Percentiles rank a stretch among this genome's conserved stretches.
phyloP scores from a whole-genome alignment of 2,113 vertebrate genomes.

The cattle (Bos taurus) region ARS-UCD2.0 NC_037355.1:2355501-2356000 shows the following conservation, averaged over 20 bases:
- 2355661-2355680: not conserved
- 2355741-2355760: not conserved
- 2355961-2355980: not conserved
- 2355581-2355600: too few relatives aligned
- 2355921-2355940: not conserved
- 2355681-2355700: rapidly evolving
- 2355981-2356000: not conserved
- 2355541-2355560: not conserved
- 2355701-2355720: not conserved
- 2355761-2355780: not conserved
- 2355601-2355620: not conserved
- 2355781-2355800: not conserved
- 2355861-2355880: not conserved
- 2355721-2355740: not conserved
- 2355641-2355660: not conserved
- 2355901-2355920: not conserved
- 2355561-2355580: not conserved
- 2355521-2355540: not conserved
- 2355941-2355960: not conserved
- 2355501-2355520: not conserved
- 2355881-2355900: rapidly evolving
- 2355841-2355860: not conserved
- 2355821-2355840: not conserved
- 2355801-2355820: too few relatives aligned
- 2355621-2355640: not conserved